Conservation (phyloP, 2,888 invertebrate species). For the Hipparchia sbordonii region DNA sequence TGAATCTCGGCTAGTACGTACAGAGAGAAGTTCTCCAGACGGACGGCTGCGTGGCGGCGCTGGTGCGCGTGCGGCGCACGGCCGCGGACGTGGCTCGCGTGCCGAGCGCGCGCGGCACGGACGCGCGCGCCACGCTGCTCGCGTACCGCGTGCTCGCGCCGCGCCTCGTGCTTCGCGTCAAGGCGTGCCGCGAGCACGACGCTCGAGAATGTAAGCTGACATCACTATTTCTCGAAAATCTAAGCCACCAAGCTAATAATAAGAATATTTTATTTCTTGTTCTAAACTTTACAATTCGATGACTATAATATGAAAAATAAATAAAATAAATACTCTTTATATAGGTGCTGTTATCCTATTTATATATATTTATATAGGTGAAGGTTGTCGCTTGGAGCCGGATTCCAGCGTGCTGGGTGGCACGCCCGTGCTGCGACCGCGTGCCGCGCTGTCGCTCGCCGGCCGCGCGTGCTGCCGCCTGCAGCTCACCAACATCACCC, state of each 20-base stretch:
- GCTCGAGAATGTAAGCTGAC: constrained; percentile 39
- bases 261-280: no score
- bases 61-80: constrained; percentile 50
- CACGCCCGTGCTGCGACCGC: constrained; percentile 55
- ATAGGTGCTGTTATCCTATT: no score
- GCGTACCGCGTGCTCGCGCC: constrained; percentile 66
- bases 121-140: constrained; percentile 55
- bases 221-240: background rate
- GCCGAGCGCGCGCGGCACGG: constrained; percentile 38
- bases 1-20: background rate
- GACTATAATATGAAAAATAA: no score
- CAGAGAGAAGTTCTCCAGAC: constrained; percentile 41
- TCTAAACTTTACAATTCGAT: no score
- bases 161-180: constrained; percentile 50
- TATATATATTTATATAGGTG: constrained; percentile 41
- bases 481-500: constrained; percentile 58
- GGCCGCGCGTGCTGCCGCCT: constrained; percentile 53
- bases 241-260: background rate
- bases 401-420: constrained; percentile 42
- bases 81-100: constrained; percentile 40
- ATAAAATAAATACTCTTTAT: no score
- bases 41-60: constrained; percentile 60
- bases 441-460: constrained; percentile 47
- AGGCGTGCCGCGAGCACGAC: constrained; percentile 50
- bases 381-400: constrained; percentile 48